Percentiles rank a stretch among this genome's conserved stretches.
Conservation (phyloP, 2,113 vertebrate genomes). For the Gymnorhina tibicen region DNA sequence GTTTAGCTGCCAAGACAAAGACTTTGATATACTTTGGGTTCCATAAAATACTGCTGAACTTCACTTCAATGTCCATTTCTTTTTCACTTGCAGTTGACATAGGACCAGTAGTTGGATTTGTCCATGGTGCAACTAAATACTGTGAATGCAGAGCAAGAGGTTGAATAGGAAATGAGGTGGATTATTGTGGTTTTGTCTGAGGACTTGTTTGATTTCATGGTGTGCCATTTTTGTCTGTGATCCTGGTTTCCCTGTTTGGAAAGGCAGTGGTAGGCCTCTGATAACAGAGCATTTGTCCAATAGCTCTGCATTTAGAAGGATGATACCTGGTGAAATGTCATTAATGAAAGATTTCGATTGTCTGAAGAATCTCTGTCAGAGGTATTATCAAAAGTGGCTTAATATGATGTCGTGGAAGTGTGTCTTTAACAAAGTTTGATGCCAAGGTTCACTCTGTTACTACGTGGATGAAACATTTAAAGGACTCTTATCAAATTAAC, state of each 20-base stretch:
- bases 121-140: neutral
- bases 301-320: neutral
- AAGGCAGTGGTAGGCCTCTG: neutral
- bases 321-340: neutral
- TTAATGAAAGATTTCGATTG: neutral
- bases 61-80: neutral
- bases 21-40: neutral
- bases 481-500: too few relatives aligned
- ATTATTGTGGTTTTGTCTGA: rapidly evolving
- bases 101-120: too few relatives aligned
- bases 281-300: neutral
- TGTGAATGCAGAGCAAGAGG: neutral
- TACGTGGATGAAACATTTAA: neutral
- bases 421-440: neutral
- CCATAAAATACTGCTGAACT: neutral
- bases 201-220: neutral
- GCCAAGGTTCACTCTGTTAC: neutral
- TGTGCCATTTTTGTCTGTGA: neutral
- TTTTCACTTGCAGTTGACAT: neutral
- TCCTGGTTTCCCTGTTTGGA: neutral
- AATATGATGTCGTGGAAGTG: neutral
- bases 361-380: neutral
- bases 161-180: neutral
- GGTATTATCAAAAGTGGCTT: neutral
- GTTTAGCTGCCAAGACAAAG: neutral